These are phyloP conservation scores for Drosophila parvula DNA, from an alignment of 1,140 invertebrate species.

Conservation along the genomic window DNA sequence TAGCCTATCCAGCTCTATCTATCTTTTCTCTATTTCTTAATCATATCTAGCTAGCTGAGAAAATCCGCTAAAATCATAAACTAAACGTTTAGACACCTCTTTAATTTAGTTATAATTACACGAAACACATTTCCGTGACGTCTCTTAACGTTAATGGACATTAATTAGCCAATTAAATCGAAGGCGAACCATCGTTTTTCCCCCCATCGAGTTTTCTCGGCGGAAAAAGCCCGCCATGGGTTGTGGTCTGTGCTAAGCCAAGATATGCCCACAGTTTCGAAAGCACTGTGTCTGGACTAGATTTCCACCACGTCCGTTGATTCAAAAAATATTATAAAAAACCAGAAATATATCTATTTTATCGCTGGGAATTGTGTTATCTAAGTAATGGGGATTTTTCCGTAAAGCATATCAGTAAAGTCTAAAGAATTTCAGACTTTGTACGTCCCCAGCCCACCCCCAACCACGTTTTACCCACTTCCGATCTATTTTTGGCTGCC, in stretches of 20 bases:
- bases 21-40: too few relatives aligned
- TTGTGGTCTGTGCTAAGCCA: slow-evolving; percentile 39
- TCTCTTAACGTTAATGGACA: not conserved
- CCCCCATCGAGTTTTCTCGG: not conserved
- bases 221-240: slow-evolving; percentile 6
- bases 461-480: not conserved
- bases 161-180: not conserved
- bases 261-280: not conserved
- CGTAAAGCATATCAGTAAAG: slow-evolving; percentile 28
- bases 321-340: not conserved
- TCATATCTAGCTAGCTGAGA: too few relatives aligned
- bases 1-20: too few relatives aligned
- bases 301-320: slow-evolving; percentile 12
- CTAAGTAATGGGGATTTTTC: slow-evolving; percentile 6
- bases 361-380: not conserved
- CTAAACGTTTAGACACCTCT: too few relatives aligned
- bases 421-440: slow-evolving; percentile 11
- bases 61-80: too few relatives aligned
- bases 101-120: too few relatives aligned
- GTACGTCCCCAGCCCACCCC: too few relatives aligned
- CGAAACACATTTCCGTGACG: too few relatives aligned
- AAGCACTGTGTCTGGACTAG: slow-evolving; percentile 5
- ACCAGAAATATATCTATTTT: not conserved
- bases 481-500: slow-evolving; percentile 17
- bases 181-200: not conserved